Conservation (phyloP, 2,797 vertebrate genomes). For the Emydoidea blandingii region DNA sequence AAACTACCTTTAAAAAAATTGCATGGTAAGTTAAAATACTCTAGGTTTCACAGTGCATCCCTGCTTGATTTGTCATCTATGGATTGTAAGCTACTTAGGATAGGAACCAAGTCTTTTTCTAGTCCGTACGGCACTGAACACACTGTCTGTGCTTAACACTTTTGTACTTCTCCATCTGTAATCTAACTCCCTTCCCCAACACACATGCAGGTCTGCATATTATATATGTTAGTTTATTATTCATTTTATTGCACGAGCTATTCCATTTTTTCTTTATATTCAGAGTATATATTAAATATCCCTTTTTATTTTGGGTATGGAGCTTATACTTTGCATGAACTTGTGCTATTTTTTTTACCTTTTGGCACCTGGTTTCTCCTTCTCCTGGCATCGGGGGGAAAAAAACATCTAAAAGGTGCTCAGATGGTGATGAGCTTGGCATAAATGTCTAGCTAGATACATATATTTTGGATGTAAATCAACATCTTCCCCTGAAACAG, state of each 20-base stretch:
- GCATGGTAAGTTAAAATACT: accelerated
- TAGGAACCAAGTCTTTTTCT: background rate
- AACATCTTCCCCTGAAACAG: background rate
- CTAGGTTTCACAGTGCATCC: background rate
- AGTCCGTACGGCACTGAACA: background rate
- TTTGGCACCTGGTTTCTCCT: background rate
- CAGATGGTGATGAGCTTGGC: accelerated
- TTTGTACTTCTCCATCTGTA: background rate
- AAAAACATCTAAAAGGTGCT: background rate
- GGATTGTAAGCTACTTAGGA: background rate
- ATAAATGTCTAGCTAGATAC: background rate
- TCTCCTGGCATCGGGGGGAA: background rate
- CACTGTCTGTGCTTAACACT: background rate
- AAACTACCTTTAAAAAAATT: background rate
- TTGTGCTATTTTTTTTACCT: background rate
- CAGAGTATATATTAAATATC: background rate
- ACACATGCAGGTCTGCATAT: background rate
- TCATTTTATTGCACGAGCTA: background rate
- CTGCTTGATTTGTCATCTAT: background rate
- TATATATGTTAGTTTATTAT: background rate
- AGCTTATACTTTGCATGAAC: background rate
- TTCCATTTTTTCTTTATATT: background rate
- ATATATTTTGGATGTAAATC: background rate
- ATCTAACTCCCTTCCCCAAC: background rate
- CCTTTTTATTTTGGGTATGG: background rate